Conservation (phyloP, 2,113 vertebrate species). For the Pterocles gutturalis region DNA sequence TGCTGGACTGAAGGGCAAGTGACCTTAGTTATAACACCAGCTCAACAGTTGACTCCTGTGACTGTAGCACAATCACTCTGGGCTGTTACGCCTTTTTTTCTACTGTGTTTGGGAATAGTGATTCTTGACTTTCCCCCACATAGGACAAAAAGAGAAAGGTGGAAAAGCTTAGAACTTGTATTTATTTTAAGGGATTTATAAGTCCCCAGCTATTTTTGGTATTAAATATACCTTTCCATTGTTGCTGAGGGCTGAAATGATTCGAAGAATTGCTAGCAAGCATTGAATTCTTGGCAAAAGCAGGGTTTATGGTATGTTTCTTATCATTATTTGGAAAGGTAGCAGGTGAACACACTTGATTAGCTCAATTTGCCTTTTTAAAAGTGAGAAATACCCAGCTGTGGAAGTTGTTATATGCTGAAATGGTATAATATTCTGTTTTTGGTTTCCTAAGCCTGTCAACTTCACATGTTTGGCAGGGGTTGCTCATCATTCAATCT, state of each 20-base stretch:
- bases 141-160: not conserved
- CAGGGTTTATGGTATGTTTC: not conserved
- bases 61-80: not conserved
- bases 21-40: not conserved
- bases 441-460: not conserved
- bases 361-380: not conserved
- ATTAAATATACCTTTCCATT: not conserved
- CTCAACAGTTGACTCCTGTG: not conserved
- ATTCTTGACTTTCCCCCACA: not conserved
- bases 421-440: not conserved
- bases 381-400: not conserved
- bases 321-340: not conserved
- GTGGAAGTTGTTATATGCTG: not conserved
- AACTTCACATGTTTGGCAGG: not conserved
- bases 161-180: not conserved
- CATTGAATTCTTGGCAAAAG: not conserved
- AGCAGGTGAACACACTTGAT: not conserved
- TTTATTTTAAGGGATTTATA: not conserved
- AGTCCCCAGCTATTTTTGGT: not conserved
- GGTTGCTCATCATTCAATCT: not conserved
- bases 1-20: not conserved
- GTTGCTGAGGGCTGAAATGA: not conserved
- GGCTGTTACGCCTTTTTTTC: not conserved
- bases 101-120: not conserved
- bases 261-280: not conserved